Evolutionary conservation across 1,140 invertebrate genomes (phyloP), one percentile per base, ranked within the genome.

Genomic region (Temnothorax nylanderi): DNA sequence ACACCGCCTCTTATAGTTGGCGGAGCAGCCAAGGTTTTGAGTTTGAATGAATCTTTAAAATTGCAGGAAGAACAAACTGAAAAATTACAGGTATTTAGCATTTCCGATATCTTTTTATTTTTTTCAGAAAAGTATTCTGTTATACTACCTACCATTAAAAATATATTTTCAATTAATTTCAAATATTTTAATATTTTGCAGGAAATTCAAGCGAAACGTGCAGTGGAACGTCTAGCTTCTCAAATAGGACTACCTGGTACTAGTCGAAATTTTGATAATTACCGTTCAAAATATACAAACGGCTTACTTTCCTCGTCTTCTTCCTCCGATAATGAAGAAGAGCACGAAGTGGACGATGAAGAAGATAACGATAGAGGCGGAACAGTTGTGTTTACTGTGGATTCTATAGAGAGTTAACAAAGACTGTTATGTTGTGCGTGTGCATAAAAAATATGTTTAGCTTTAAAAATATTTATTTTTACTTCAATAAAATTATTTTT

Each of bases 1-100:
- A 97, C 97, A n/a, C 97, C 95, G 60, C 95, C 95, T 32, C 77
- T 87, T 11, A 94, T 93, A 82, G 88, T 96, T 71, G 95, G 96
- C 90, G 96, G 95, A 80, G 95, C 96, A 78, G 94, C 94, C 6
- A 96, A 97, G 94, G 81, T 95, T 47, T 92, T 97, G 72, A 95
- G 90, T 78, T 92, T 97, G 58, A 95, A 96, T 88, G 96, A 97
- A 88, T 97, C 96, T 11, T 91, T 97, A 11, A 94, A 94, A 80
- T 92, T 97, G 34, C 96, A 97, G 90, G 95, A 95, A 44, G 92
- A 95, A 77, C 94, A 95, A 56, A 89, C 90, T 62, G 87, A 94
- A 58, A 95, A 93, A 82, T 85, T 96, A 69, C 89, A 95, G 84
- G 95, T 96, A 92, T 87, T 16, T 8, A 16, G 13, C 0, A 16